A percentile compares a stretch with the other conserved stretches of the same genome.
phyloP scores from a whole-genome alignment of 2,888 invertebrate species.

The Hirtodrosophila confusa region DNA sequence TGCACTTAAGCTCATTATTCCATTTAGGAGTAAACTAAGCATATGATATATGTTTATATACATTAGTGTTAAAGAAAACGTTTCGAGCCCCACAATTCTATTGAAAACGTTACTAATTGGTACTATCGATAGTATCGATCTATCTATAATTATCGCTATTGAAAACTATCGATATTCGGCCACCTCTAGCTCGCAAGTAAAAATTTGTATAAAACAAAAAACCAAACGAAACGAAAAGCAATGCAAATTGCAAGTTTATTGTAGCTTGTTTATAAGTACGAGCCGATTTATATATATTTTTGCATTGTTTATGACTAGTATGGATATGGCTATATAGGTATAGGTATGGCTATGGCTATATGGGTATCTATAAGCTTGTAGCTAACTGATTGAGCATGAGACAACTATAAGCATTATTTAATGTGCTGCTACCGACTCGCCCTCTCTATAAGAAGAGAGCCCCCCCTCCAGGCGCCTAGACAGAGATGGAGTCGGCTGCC shows the following conservation, averaged over 20 bases:
- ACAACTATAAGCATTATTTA: conserved; percentile 66
- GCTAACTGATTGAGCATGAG: conserved; percentile 27
- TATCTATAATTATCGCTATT: too few species aligned
- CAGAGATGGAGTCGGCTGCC: conserved; percentile 10
- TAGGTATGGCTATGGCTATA: conserved; percentile 32
- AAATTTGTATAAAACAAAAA: conserved; percentile 45
- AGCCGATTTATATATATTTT: conserved; percentile 45
- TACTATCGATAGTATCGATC: too few species aligned
- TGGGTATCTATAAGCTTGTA: conserved; percentile 11
- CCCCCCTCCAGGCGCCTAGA: conserved; percentile 6
- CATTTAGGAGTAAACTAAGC: too few species aligned
- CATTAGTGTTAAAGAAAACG: too few species aligned
- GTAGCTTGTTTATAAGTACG: conserved; percentile 63
- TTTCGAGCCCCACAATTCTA: too few species aligned
- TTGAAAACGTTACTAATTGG: too few species aligned
- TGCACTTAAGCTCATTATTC: too few species aligned
- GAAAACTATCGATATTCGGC: too few species aligned
- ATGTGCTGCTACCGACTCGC: conserved; percentile 39
- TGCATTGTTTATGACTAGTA: conserved; percentile 70
- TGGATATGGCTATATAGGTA: conserved; percentile 34
- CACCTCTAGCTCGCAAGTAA: conserved; percentile 12
- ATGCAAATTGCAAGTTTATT: conserved; percentile 63
- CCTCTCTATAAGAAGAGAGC: conserved; percentile 47
- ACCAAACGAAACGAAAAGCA: conserved; percentile 26
- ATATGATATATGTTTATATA: too few species aligned